Conservation (phyloP, 2,113 vertebrate genomes). For the Eleginops maclovinus region DNA sequence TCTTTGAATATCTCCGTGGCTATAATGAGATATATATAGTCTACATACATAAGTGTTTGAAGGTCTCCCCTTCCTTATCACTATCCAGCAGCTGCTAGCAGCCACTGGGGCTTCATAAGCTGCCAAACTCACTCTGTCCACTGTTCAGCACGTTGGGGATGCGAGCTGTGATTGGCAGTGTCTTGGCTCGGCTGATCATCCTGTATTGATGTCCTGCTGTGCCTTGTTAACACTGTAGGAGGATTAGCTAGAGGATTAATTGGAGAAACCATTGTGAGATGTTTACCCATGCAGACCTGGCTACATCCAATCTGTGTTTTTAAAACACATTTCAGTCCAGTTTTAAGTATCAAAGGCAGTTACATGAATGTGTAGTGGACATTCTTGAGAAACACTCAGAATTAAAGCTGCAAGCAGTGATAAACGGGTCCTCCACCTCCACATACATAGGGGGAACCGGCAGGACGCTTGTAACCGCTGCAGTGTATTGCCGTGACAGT, state of each 20-base stretch:
- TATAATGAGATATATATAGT: conserved; percentile 11
- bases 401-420: too few species aligned
- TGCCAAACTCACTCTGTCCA: conserved; percentile 27
- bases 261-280: conserved; percentile 14
- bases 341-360: neutral
- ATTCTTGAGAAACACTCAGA: neutral
- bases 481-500: too few species aligned
- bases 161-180: conserved; percentile 63
- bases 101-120: conserved; percentile 41
- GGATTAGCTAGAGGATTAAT: conserved; percentile 57
- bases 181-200: conserved; percentile 47
- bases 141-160: conserved; percentile 34
- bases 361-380: neutral
- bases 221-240: conserved; percentile 44
- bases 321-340: neutral
- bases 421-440: too few species aligned
- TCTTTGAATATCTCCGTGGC: conserved; percentile 11
- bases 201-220: conserved; percentile 38
- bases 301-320: neutral
- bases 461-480: too few species aligned
- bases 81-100: conserved; percentile 30
- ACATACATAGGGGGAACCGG: too few species aligned
- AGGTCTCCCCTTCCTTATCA: conserved; percentile 44
- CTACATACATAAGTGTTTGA: conserved; percentile 12
- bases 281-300: conserved; percentile 25